These are phyloP conservation scores for Protodeltote pygarga DNA, from an alignment of 2,888 invertebrate genomes.

Conservation along the genomic window DNA sequence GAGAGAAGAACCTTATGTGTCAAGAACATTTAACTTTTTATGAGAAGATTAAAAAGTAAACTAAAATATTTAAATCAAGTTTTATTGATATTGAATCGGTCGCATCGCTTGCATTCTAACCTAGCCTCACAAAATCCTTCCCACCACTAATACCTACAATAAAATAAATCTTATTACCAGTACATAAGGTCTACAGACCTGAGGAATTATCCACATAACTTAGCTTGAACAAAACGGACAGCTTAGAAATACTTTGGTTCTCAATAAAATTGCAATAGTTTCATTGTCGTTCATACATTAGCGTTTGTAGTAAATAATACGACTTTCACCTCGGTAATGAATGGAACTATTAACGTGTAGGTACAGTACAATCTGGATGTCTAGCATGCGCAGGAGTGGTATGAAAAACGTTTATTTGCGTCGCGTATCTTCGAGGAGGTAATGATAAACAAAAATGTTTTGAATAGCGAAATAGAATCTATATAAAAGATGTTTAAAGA, in stretches of 20 bases:
- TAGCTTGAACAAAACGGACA: slow-evolving; percentile 36
- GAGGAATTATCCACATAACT: slow-evolving; percentile 37
- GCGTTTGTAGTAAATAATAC: slow-evolving; percentile 51
- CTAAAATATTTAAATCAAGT: no score
- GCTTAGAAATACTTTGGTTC: slow-evolving; percentile 45
- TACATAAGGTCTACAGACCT: slow-evolving; percentile 9
- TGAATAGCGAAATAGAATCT: slow-evolving; percentile 35
- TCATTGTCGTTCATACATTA: slow-evolving; percentile 56
- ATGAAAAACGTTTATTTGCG: slow-evolving; percentile 39
- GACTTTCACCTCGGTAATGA: slow-evolving; percentile 49
- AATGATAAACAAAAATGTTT: slow-evolving; percentile 40
- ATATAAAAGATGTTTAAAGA: not conserved
- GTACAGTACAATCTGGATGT: slow-evolving; percentile 48
- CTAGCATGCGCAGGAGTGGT: slow-evolving; percentile 43
- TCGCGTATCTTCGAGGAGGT: slow-evolving; percentile 25
- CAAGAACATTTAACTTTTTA: no score
- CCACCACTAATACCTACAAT: not conserved
- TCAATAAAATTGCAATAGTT: slow-evolving; percentile 56
- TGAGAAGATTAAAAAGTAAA: no score
- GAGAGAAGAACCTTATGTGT: no score
- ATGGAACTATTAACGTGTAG: slow-evolving; percentile 50
- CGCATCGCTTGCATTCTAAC: slow-evolving; percentile 18
- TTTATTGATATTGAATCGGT: no score
- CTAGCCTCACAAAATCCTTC: slow-evolving; percentile 11
- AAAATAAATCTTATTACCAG: slow-evolving; percentile 23